These are phyloP conservation scores for Halictus rubicundus DNA, from an alignment of 1,140 invertebrate species.

Conservation along the genomic window DNA sequence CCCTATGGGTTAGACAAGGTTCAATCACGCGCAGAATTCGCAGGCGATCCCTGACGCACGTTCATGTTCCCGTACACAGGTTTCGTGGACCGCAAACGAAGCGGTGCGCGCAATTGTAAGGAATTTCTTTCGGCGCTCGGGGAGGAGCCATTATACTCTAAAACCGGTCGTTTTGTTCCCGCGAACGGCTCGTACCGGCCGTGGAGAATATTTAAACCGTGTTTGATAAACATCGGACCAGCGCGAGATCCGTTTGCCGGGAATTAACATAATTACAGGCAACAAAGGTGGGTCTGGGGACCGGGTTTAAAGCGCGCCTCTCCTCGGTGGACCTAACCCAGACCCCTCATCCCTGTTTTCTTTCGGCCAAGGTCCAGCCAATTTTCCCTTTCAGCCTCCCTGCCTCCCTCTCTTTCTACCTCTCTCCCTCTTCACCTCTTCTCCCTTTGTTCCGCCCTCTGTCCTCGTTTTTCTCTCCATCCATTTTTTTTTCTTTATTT, in stretches of 20 bases:
- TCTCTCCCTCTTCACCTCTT: too few relatives aligned
- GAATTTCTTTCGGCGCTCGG: neutral
- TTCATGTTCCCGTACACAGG: neutral
- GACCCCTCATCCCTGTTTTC: constrained; percentile 26
- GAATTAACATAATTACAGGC: constrained; percentile 32
- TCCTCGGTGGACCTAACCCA: neutral
- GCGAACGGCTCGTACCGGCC: neutral
- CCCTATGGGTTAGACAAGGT: neutral
- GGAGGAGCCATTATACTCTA: neutral
- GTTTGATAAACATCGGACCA: constrained; percentile 3
- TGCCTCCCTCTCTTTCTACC: too few relatives aligned
- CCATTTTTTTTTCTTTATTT: too few relatives aligned
- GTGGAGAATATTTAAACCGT: neutral
- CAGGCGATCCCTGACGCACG: neutral
- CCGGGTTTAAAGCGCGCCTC: neutral
- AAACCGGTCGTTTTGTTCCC: neutral
- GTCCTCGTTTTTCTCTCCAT: too few relatives aligned
- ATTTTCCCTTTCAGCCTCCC: constrained; percentile 24
- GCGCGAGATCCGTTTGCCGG: neutral
- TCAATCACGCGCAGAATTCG: neutral
- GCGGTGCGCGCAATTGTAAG: neutral
- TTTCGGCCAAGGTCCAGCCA: constrained; percentile 9
- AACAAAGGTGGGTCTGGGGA: constrained; percentile 4
- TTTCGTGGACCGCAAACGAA: neutral
- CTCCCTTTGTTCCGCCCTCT: too few relatives aligned